Conservation (phyloP, 1,140 invertebrate genomes). For the Cherax quadricarinatus region DNA sequence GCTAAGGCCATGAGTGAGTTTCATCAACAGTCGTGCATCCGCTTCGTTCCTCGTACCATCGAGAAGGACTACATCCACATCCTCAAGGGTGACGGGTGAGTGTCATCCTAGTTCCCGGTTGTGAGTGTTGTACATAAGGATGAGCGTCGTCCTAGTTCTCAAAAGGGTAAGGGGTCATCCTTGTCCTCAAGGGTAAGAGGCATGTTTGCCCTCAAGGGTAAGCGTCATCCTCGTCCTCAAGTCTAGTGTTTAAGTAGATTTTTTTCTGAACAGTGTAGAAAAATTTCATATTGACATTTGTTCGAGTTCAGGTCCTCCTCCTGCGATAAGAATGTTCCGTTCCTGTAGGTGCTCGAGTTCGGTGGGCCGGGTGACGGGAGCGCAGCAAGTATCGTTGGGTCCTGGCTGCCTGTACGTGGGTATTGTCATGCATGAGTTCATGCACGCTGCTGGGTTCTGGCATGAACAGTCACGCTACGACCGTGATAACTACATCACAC, state of each 20-base stretch:
- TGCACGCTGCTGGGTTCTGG: conserved; percentile 77
- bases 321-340: too few relatives aligned
- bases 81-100: conserved; percentile 66
- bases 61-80: conserved; percentile 73
- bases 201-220: too few relatives aligned
- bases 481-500: conserved; percentile 75
- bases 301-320: neutral
- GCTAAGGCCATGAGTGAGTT: conserved; percentile 74
- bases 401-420: conserved; percentile 85
- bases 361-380: conserved; percentile 79
- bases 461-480: conserved; percentile 75
- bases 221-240: too few relatives aligned
- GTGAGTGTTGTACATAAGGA: too few relatives aligned
- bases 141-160: too few relatives aligned
- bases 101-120: neutral
- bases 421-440: conserved; percentile 77
- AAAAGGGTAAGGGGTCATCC: too few relatives aligned
- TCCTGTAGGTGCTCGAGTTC: conserved; percentile 78
- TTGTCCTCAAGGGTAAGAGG: too few relatives aligned
- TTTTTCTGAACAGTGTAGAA: neutral
- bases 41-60: conserved; percentile 73
- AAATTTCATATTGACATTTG: too few relatives aligned
- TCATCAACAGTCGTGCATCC: conserved; percentile 74
- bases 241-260: too few relatives aligned
- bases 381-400: conserved; percentile 78